Base-by-base conservation (phyloP, 1,140 invertebrate species). In the Bradynema listronoti region DNA sequence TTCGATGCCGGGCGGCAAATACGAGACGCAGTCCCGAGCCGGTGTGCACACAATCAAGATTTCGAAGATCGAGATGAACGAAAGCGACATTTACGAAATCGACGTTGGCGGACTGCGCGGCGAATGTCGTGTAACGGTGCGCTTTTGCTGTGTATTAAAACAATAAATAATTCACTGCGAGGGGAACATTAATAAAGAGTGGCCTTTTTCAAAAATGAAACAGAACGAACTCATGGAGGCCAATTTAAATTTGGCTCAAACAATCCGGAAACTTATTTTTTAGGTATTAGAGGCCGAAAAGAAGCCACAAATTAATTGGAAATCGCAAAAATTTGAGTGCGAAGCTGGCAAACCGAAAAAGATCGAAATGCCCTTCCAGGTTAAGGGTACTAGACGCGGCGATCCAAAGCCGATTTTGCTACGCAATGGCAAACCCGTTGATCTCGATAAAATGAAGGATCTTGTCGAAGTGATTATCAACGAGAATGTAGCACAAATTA, bases 1-100 rank as follows among this genome's bases (percentile, higher is more conserved):
- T 24, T 75, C 74, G 16, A 77, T 77, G 74, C 76, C 76, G 9
- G 74, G 74, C 27, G 73, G 75, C 29, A 77, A 77, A 39, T 77
- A 64, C 50, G 74, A 77, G 61, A 76, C 61, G 16, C 62, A 70
- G 43, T 77, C 74, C 7, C 55, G 74, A 45, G 61, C 57, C 54
- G 74, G 74, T 39, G 52, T 66, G 14, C 74, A 77, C 50, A 66
- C 59, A 11, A 65, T 77, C 67, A 78, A 78, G 45, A 77, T 77
- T 46, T 71, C 65, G 22, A 72, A 76, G 27, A 77, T 78, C 32
- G 74, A 77, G 54, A 72, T 78, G 74, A 78, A 66, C 57, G 74
- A 77, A 54, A 73, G 50, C 2, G 74, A 77, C 53, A 59, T 55
- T 11, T 77, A 77, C 56, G 76, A 77, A 58, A 76, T 77, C 54